Percentiles rank a stretch among this genome's conserved stretches.
Evolutionary conservation across 2,888 invertebrate species (phyloP).

Genomic region (Chirona hameri): DNA sequence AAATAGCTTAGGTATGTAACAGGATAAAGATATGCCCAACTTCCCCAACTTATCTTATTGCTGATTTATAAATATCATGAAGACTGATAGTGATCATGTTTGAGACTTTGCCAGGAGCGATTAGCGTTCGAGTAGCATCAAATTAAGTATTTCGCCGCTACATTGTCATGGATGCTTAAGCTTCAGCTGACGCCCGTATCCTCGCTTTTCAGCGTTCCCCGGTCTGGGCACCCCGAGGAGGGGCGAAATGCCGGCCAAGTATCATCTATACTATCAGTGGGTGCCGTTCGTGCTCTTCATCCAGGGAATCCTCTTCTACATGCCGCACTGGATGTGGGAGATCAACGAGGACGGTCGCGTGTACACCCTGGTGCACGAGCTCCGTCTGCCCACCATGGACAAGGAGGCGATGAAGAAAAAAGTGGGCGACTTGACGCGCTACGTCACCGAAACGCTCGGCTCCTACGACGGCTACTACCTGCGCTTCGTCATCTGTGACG

Average conservation of each 20-base stretch:
- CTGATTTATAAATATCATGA: not conserved
- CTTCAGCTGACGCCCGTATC: not conserved
- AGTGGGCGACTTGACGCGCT: conserved; percentile 52
- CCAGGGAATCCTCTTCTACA: conserved; percentile 74
- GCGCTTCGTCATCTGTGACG: conserved; percentile 81
- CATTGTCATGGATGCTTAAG: too few relatives aligned
- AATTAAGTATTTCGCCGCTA: not conserved
- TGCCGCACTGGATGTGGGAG: conserved; percentile 90
- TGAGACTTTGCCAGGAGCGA: not conserved
- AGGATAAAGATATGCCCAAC: too few relatives aligned
- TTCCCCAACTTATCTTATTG: not conserved
- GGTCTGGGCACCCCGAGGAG: not conserved
- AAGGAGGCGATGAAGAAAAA: conserved; percentile 57
- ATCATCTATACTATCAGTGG: conserved; percentile 25
- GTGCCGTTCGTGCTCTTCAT: conserved; percentile 42
- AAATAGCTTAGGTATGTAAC: too few relatives aligned
- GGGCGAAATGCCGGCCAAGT: not conserved
- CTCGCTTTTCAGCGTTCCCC: not conserved
- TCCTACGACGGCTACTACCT: conserved; percentile 81
- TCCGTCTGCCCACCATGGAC: conserved; percentile 58
- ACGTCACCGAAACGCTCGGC: conserved; percentile 72
- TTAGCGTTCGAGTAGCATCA: not conserved
- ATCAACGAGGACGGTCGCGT: conserved; percentile 87
- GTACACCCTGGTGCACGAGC: conserved; percentile 80
- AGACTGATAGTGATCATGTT: too few relatives aligned